A percentile compares a stretch with the other conserved stretches of the same genome.
Evolutionary conservation across 2,113 vertebrate species (phyloP).

Genomic region (Heptranchias perlo): DNA sequence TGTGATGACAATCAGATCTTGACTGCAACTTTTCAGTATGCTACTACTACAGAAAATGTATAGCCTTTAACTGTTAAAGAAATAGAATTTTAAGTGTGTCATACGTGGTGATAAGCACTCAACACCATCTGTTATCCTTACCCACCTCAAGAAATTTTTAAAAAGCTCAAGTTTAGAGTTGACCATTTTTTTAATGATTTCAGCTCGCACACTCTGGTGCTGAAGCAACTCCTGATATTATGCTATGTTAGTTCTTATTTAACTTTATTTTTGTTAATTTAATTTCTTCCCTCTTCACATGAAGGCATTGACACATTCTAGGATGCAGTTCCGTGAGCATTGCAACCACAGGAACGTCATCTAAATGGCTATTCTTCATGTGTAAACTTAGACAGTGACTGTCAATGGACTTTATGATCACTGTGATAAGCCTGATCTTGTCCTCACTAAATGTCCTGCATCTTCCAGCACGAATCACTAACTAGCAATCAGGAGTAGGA

Average conservation of each 20-base stretch:
- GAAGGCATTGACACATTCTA: neutral
- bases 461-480: neutral
- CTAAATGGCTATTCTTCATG: neutral
- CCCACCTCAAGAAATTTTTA: neutral
- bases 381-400: neutral
- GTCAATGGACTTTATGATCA: neutral
- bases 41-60: neutral
- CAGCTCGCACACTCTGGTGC: neutral
- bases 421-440: neutral
- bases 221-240: neutral
- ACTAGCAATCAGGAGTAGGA: neutral
- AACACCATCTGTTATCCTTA: neutral
- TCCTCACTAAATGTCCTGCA: neutral
- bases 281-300: neutral
- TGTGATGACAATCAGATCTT: neutral
- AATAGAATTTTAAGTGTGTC: neutral
- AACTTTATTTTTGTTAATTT: neutral
- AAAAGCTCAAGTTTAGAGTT: neutral
- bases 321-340: neutral
- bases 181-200: too few species aligned
- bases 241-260: neutral
- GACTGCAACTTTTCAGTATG: neutral
- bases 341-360: neutral
- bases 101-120: neutral
- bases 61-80: neutral